Conservation (phyloP, 2,113 vertebrate species). For the Pelobates fuscus region DNA sequence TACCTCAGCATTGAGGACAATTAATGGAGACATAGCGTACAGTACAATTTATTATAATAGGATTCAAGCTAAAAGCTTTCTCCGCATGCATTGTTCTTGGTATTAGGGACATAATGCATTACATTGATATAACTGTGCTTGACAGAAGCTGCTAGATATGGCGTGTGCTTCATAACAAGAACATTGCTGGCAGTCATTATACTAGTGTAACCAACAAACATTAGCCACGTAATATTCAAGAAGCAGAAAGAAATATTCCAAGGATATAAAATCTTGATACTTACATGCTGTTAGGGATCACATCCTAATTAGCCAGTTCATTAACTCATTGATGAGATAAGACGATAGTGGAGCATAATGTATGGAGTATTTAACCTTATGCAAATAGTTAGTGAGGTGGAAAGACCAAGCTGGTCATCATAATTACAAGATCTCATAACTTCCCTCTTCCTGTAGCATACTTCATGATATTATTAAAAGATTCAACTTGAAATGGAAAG, state of each 20-base stretch:
- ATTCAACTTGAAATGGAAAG: no score
- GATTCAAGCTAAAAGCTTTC: conserved; percentile 51
- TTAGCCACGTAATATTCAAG: neutral
- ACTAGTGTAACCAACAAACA: neutral
- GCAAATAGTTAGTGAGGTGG: no score
- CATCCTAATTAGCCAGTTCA: neutral
- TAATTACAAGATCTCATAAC: no score
- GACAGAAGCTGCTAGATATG: conserved; percentile 37
- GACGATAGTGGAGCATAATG: no score
- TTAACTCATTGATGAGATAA: neutral
- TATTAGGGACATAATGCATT: conserved; percentile 44
- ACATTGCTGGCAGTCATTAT: conserved; percentile 30
- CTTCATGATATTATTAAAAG: no score
- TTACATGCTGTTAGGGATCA: neutral
- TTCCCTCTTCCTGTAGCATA: no score
- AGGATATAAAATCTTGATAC: neutral
- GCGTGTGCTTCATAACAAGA: conserved; percentile 29
- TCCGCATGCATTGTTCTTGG: conserved; percentile 42
- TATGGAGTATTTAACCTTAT: no score
- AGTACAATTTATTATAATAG: conserved; percentile 51
- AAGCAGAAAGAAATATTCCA: neutral
- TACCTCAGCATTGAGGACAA: conserved; percentile 48
- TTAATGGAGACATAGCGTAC: conserved; percentile 46
- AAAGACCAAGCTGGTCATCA: no score
- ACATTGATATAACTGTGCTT: conserved; percentile 38